These are phyloP conservation scores for Columbina picui DNA, from an alignment of 2,113 vertebrate genomes.

Conservation along the genomic window DNA sequence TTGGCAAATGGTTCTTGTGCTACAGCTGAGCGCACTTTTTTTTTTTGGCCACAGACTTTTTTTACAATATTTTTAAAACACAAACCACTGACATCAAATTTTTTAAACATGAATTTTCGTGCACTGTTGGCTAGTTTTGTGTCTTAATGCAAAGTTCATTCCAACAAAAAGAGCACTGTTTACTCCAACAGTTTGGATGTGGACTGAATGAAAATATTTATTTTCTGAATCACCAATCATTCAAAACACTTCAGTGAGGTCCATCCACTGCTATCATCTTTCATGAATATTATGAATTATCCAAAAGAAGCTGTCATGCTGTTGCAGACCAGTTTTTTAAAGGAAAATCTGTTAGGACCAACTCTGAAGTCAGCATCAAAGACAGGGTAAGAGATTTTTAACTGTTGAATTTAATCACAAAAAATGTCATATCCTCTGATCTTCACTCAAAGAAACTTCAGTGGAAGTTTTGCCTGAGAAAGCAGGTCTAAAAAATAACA, in stretches of 20 bases:
- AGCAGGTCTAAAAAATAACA: background rate
- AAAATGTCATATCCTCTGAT: background rate
- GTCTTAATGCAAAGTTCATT: background rate
- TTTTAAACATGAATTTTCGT: background rate
- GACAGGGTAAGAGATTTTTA: background rate
- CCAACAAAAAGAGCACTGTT: background rate
- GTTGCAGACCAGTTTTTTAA: background rate
- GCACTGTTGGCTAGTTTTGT: background rate
- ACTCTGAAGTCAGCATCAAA: background rate
- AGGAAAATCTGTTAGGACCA: background rate
- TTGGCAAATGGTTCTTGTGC: constrained; percentile 30
- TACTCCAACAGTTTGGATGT: background rate
- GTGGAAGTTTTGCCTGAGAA: background rate
- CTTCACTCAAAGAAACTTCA: background rate
- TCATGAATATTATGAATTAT: background rate
- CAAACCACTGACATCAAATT: background rate
- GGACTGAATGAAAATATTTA: background rate
- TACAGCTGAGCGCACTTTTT: background rate
- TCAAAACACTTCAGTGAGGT: background rate
- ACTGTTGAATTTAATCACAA: background rate
- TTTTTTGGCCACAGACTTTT: background rate
- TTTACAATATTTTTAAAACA: background rate
- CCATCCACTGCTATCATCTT: background rate
- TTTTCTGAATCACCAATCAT: background rate
- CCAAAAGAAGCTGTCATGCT: background rate